These are phyloP conservation scores for Pseudoips prasinana DNA, from an alignment of 2,888 invertebrate species.

Conservation along the genomic window DNA sequence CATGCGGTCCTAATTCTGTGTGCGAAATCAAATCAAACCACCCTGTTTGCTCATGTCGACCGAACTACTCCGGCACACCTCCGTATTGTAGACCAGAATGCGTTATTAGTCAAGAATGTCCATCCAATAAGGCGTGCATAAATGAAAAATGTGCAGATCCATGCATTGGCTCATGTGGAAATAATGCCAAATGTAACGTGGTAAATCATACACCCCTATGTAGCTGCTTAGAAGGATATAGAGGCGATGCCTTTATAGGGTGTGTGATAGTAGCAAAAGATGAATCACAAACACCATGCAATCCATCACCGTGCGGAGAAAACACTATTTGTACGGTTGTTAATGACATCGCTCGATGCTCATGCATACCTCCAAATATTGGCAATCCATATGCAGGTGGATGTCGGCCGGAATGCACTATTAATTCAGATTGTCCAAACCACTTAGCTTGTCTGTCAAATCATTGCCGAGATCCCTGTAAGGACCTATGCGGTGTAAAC, in stretches of 20 bases:
- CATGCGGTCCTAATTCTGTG: conserved; percentile 91
- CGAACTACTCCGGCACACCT: conserved; percentile 90
- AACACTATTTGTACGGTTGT: conserved; percentile 89
- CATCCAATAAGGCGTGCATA: conserved; percentile 89
- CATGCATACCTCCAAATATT: conserved; percentile 93
- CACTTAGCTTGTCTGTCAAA: conserved; percentile 90
- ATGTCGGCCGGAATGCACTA: conserved; percentile 92
- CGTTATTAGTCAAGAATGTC: conserved; percentile 91
- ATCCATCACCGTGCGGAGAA: conserved; percentile 91
- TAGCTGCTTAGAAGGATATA: conserved; percentile 88
- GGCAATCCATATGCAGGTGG: conserved; percentile 93
- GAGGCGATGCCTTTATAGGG: conserved; percentile 92
- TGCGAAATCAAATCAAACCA: conserved; percentile 90
- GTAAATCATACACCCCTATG: conserved; percentile 92
- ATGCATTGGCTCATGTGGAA: conserved; percentile 89
- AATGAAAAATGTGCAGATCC: conserved; percentile 92
- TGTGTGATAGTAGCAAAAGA: conserved; percentile 83
- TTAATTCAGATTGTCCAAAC: conserved; percentile 90
- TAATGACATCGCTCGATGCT: conserved; percentile 87
- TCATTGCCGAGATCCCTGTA: conserved; percentile 93
- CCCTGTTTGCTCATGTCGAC: conserved; percentile 90
- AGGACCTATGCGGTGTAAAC: conserved; percentile 91
- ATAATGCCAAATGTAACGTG: conserved; percentile 89
- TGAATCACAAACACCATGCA: conserved; percentile 84
- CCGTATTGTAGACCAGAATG: conserved; percentile 93